Conservation (phyloP, 2,888 invertebrate genomes). For the Oconnorella tubifera region DNA sequence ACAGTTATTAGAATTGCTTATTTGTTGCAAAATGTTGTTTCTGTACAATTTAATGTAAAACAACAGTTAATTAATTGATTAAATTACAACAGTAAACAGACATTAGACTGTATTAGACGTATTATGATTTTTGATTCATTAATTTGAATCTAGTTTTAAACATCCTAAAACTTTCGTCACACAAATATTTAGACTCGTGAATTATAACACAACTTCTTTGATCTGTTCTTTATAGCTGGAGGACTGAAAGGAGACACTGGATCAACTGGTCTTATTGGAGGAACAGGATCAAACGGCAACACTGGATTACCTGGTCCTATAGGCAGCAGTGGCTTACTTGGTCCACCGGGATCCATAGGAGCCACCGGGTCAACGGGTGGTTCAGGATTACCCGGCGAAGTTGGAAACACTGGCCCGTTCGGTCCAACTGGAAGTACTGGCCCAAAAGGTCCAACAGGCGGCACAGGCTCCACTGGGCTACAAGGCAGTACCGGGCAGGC, state of each 20-base stretch:
- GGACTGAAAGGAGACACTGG: conserved; percentile 16
- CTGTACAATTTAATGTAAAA: too few species aligned
- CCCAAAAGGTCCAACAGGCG: conserved; percentile 28
- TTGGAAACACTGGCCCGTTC: not conserved
- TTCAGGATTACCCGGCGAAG: conserved; percentile 8
- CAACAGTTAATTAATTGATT: too few species aligned
- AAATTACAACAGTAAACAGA: too few species aligned
- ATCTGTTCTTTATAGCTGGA: too few species aligned
- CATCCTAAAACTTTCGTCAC: too few species aligned
- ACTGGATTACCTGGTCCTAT: conserved; percentile 18
- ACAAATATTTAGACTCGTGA: too few species aligned
- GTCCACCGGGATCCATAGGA: conserved; percentile 9
- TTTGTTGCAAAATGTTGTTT: too few species aligned
- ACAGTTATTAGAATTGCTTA: too few species aligned
- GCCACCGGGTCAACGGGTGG: conserved; percentile 1
- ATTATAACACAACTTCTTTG: too few species aligned
- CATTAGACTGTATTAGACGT: too few species aligned
- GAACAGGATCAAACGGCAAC: conserved; percentile 14
- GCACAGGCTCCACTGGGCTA: conserved; percentile 25
- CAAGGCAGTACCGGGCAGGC: conserved; percentile 14
- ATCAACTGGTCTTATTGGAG: not conserved
- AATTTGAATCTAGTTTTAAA: too few species aligned
- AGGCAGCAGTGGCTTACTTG: conserved; percentile 29
- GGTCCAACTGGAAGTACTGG: conserved; percentile 24
- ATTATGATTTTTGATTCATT: too few species aligned